phyloP scores from a whole-genome alignment of 2,888 invertebrate genomes.

The Cephonodes hylas region DNA sequence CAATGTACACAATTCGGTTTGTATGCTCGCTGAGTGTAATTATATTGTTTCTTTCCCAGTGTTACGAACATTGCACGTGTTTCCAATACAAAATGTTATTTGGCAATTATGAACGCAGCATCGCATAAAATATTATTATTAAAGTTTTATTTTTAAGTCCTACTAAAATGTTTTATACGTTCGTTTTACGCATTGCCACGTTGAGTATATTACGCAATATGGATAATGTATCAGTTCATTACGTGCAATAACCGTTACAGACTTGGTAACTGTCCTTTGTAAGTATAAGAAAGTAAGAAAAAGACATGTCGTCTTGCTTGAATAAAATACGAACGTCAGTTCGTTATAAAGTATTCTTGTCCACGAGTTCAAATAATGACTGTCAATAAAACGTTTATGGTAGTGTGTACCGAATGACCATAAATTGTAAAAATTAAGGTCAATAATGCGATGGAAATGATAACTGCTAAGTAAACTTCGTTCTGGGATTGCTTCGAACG shows the following conservation, averaged over 20 bases:
- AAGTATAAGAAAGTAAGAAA: background rate
- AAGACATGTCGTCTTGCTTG: conserved; percentile 31
- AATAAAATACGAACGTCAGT: conserved; percentile 45
- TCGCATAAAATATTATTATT: background rate
- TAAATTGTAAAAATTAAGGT: conserved; percentile 77
- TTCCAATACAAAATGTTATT: background rate
- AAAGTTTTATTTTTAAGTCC: background rate
- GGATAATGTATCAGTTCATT: background rate
- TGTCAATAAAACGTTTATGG: conserved; percentile 74
- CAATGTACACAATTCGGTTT: too few relatives aligned
- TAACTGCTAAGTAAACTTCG: conserved; percentile 57
- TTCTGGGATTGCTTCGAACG: background rate
- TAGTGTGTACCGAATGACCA: conserved; percentile 68
- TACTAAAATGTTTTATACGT: background rate
- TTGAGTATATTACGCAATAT: background rate
- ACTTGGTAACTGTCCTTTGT: background rate
- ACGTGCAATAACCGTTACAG: background rate
- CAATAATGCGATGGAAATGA: conserved; percentile 73
- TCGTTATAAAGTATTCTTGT: conserved; percentile 50
- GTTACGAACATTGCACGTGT: background rate
- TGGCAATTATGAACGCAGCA: background rate
- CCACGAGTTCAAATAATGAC: conserved; percentile 64
- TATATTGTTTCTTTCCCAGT: background rate
- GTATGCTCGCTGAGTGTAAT: too few relatives aligned
- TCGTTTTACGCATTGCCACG: background rate